Evolutionary conservation across 2,888 invertebrate genomes (phyloP).

Genomic region (Agrenia bidenticulata): DNA sequence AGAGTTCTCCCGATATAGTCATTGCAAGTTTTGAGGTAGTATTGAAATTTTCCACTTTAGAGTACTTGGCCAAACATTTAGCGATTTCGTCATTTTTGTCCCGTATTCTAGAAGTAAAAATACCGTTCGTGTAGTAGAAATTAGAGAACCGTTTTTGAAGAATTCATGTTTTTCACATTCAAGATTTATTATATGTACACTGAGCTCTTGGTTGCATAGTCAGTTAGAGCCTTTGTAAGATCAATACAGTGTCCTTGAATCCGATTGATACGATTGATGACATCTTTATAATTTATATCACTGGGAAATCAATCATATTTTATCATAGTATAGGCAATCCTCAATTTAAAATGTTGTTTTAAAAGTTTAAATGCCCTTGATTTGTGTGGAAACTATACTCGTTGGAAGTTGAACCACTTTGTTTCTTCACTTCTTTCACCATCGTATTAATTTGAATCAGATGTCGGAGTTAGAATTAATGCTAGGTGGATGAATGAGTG

Average conservation of each 20-base stretch:
- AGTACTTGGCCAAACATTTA: conserved; percentile 30
- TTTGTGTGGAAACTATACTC: too few species aligned
- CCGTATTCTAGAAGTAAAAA: conserved; percentile 24
- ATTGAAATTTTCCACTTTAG: conserved; percentile 31
- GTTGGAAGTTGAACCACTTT: background rate
- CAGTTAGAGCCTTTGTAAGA: conserved; percentile 21
- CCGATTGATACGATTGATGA: conserved; percentile 16
- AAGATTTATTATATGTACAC: background rate
- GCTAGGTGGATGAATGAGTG: too few species aligned
- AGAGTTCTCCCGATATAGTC: conserved; percentile 28
- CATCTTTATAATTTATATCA: conserved; percentile 17
- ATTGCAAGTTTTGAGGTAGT: conserved; percentile 38
- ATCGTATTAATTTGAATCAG: too few species aligned
- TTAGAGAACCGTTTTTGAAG: too few species aligned
- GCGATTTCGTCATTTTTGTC: conserved; percentile 40
- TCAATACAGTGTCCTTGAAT: conserved; percentile 26
- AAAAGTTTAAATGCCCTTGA: too few species aligned
- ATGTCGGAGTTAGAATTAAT: too few species aligned
- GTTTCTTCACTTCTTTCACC: too few species aligned
- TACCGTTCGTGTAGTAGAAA: too few species aligned
- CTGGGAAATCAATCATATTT: background rate
- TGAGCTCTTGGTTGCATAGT: conserved; percentile 18
- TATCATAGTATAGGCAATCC: too few species aligned
- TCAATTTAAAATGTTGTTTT: too few species aligned
- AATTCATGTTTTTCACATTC: too few species aligned